Evolutionary conservation across 2,113 vertebrate genomes (phyloP).

Genomic region (Indicator maculatus): DNA sequence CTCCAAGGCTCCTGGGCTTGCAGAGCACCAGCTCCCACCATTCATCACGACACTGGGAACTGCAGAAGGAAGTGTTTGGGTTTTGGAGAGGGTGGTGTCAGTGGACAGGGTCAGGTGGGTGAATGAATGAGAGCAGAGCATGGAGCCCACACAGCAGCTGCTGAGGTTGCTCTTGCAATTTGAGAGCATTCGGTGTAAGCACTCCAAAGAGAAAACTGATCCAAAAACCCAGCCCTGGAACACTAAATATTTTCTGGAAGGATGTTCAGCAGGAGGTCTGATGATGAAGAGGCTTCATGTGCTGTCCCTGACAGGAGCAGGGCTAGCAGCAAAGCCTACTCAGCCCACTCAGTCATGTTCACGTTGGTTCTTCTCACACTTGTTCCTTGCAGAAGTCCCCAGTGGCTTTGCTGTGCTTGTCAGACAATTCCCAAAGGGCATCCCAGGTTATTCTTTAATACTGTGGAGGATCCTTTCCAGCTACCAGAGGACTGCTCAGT

Average conservation of each 20-base stretch:
- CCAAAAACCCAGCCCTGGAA: not conserved
- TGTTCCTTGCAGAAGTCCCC: rapidly evolving
- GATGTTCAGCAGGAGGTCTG: not conserved
- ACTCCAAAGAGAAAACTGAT: not conserved
- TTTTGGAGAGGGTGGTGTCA: not conserved
- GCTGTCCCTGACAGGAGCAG: not conserved
- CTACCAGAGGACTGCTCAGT: not conserved
- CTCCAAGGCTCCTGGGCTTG: not conserved
- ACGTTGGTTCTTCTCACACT: not conserved
- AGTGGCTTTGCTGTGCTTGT: not conserved
- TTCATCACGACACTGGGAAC: not conserved
- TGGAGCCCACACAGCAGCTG: not conserved
- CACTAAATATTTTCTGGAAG: not conserved
- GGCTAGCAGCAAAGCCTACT: too few relatives aligned
- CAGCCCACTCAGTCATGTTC: too few relatives aligned
- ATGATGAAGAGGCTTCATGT: not conserved
- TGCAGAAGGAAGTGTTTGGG: not conserved
- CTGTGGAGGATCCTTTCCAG: not conserved
- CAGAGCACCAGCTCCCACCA: not conserved
- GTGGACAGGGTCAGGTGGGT: not conserved
- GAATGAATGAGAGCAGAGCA: not conserved
- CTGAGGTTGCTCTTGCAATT: not conserved
- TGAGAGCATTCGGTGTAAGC: not conserved
- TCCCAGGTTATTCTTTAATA: not conserved
- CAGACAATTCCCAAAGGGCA: not conserved